Evolutionary conservation across 1,140 invertebrate species (phyloP), one percentile per base, ranked within the genome.

Genomic region (Scaptomyza graminum): DNA sequence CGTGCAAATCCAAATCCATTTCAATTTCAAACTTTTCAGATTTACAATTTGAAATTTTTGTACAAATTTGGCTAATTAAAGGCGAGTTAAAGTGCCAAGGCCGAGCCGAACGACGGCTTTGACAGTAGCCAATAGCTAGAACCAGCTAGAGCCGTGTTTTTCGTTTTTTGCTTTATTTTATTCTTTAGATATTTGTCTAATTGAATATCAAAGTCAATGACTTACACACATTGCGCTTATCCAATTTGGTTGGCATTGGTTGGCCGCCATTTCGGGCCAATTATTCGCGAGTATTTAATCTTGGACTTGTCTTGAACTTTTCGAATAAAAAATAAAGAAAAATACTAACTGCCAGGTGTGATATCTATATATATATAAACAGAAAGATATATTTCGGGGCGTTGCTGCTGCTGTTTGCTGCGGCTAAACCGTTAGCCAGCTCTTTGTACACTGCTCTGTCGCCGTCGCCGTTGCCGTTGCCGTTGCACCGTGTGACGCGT

Each of bases 191-290:
- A 75, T 85, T 85, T 84, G 55, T 59, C 78, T 78, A 85, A 85
- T 85, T 85, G 82, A 87, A 88, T 76, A 88, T 87, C 82, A 87
- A 87, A 87, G 82, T 87, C 82, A 87, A 87, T 87, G 82, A 87
- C 83, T 87, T 87, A 82, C 82, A 85, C 69, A 75, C 69, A 75
- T 56, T 64, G 74, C 70, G 41, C 76, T 75, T 34, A 70, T 82
- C 74, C 82, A 85, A 85, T 71, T 69, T 55, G 56, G 47, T 70
- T 74, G 70, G 69, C 69, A 68, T 74, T 74, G 60, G 31, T 9
- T 71, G 76, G 79, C 75, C 70, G 69, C 81, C 81, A 87, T 72
- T 74, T 82, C 65, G 68, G 74, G 82, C 83, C 82, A 85, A 85
- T 85, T 85, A 85, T 55, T 75, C 76, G 78, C 69, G 50, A 70